phyloP scores from a whole-genome alignment of 2,113 vertebrate species.

The Barnardius zonarius region DNA sequence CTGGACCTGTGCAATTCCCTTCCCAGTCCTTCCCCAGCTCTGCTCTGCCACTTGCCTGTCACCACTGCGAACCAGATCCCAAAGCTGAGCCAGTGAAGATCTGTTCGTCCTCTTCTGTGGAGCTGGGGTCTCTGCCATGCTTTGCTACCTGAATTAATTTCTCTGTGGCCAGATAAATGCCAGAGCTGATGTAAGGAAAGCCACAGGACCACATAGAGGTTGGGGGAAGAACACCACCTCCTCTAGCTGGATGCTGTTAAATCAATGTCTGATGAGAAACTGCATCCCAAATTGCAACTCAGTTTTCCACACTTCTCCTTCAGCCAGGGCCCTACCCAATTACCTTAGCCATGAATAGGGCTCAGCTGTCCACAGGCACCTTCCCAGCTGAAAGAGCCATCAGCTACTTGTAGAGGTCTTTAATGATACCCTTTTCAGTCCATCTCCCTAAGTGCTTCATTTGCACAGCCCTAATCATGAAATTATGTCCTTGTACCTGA shows the following conservation, averaged over 20 bases:
- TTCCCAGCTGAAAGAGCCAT: background rate
- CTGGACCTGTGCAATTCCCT: background rate
- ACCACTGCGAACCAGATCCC: background rate
- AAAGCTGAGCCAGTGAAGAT: background rate
- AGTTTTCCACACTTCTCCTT: background rate
- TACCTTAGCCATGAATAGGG: background rate
- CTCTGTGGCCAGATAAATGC: background rate
- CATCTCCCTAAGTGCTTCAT: background rate
- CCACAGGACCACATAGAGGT: background rate
- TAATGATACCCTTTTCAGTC: background rate
- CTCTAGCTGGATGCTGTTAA: background rate
- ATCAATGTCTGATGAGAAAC: background rate
- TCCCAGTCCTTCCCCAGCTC: background rate
- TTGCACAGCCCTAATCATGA: background rate
- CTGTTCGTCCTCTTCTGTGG: background rate
- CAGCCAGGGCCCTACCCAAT: background rate
- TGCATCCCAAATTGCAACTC: background rate
- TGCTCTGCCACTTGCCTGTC: background rate
- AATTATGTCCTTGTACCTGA: background rate
- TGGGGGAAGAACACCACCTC: background rate
- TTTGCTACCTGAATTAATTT: background rate
- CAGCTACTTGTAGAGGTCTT: background rate
- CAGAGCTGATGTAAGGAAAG: background rate
- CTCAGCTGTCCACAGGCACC: background rate
- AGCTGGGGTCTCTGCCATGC: background rate